A percentile compares a stretch with the other conserved stretches of the same genome.
These are phyloP conservation scores for Hapalemur alaotrensis DNA, from an alignment of 2,797 vertebrate genomes.

Conservation along the genomic window DNA sequence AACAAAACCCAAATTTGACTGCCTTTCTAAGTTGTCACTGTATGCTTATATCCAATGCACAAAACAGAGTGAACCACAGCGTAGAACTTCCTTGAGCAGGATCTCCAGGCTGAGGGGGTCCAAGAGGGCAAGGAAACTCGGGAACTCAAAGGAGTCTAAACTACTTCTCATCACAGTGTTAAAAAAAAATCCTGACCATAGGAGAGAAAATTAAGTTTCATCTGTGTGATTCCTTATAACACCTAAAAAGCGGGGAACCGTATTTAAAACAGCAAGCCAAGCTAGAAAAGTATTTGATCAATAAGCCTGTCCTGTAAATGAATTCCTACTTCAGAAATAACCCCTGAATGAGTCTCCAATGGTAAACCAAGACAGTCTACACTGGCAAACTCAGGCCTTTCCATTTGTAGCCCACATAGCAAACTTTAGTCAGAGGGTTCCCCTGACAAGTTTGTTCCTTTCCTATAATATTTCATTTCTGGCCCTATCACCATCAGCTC, in stretches of 20 bases:
- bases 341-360: background rate
- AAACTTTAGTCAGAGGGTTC: background rate
- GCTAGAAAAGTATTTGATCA: background rate
- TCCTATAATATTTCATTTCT: background rate
- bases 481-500: background rate
- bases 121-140: background rate
- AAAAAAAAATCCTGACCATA: background rate
- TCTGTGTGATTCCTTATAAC: background rate
- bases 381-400: background rate
- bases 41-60: background rate
- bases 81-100: background rate
- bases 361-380: background rate
- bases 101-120: background rate
- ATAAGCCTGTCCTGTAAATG: background rate
- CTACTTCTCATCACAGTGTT: background rate
- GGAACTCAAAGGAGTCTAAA: background rate
- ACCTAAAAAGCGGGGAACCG: background rate
- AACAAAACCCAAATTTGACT: background rate
- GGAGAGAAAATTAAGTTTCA: constrained; percentile 20
- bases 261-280: constrained; percentile 36
- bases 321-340: background rate
- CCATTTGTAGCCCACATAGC: background rate
- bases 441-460: background rate
- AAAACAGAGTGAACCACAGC: background rate
- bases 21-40: background rate